Evolutionary conservation across 2,888 invertebrate species (phyloP), one percentile per base, ranked within the genome.

Genomic region (Spodoptera picta): DNA sequence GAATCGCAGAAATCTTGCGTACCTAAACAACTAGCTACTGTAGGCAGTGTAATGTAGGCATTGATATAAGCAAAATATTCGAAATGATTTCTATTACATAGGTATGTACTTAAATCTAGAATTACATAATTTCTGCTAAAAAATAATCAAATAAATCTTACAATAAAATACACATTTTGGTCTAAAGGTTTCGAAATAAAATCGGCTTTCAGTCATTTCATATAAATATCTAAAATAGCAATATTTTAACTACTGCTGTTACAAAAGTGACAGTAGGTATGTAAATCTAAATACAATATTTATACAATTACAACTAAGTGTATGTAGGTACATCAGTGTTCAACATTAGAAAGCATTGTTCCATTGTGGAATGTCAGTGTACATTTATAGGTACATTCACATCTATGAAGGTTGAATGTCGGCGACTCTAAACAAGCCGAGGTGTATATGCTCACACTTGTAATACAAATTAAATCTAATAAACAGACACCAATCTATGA

Each of bases 401-500:
- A 41, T 43, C 24, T 58, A 54, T 50, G 60, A 50, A 63, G 52
- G 48, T 41, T 47, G 6, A 48, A 48, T 50, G 31, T 44, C 27
- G 49, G 51, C 9, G 4, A 41, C 41, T 57, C 48, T 62, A 55
- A 58, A 56, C 47, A 47, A 62, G 44, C 58, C 45, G 27, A 36
- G 7, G 9, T 51, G 46, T 46, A 14, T 10, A n/a, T 19, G 47
- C 51, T 45, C 44, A 50, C 43, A 58, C 60, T 52, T 41, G 31
- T 36, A 46, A 53, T 14, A 50, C 23, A 72, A 54, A 51, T 75
- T 5, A 71, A 46, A 56, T 59, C 44, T 59, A 60, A 63, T 64
- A 53, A 73, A 60, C 52, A 63, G 60, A 79, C 69, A 76, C 58
- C 64, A 52, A 76, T 63, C 53, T 31, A 53, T 41, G 65, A 70